Evolutionary conservation across 2,113 vertebrate genomes (phyloP).

Genomic region (Gavia stellata): DNA sequence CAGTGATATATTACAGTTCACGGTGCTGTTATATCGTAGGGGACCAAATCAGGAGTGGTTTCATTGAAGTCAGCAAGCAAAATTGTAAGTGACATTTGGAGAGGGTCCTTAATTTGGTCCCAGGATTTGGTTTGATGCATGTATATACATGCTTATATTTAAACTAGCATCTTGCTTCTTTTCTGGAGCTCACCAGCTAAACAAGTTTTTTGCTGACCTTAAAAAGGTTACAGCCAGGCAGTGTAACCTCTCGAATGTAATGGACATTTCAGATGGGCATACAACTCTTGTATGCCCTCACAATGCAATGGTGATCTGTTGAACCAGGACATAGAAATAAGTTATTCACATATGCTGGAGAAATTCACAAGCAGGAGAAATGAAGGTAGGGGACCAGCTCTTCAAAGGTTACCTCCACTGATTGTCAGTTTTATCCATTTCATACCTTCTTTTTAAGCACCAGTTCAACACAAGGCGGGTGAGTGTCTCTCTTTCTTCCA

Average conservation of each 20-base stretch:
- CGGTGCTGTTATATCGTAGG: not conserved
- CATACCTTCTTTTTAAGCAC: not conserved
- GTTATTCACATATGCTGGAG: not conserved
- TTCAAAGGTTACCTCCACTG: not conserved
- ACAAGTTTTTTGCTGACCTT: not conserved
- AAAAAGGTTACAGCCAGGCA: not conserved
- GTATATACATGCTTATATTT: not conserved
- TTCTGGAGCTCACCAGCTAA: not conserved
- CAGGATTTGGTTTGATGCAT: not conserved
- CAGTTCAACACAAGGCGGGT: not conserved
- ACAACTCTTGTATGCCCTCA: not conserved
- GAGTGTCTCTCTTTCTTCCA: not conserved
- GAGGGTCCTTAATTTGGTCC: not conserved
- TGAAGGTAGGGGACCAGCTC: not conserved
- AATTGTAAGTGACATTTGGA: not conserved
- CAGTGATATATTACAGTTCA: not conserved
- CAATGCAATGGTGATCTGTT: not conserved
- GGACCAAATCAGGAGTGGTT: not conserved
- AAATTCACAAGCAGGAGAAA: not conserved
- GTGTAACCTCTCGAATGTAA: not conserved
- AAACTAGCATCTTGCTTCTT: not conserved
- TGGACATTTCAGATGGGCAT: not conserved
- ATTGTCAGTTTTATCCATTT: not conserved
- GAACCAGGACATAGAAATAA: not conserved
- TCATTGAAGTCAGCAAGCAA: not conserved